A percentile compares a stretch with the other conserved stretches of the same genome.
These are phyloP conservation scores for Maccullochella peelii DNA, from an alignment of 2,113 vertebrate genomes.

Conservation along the genomic window DNA sequence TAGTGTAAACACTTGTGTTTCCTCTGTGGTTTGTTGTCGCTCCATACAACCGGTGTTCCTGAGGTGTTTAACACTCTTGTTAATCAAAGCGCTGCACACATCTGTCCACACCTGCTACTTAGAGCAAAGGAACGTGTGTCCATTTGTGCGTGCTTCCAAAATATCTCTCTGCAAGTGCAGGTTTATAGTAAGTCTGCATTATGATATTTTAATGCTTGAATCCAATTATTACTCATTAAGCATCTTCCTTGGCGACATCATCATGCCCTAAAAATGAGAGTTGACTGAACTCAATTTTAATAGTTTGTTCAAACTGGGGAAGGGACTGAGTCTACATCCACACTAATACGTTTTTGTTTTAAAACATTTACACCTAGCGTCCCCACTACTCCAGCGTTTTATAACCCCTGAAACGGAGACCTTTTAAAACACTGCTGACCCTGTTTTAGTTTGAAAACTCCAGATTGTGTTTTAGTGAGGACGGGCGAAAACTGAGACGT, in stretches of 20 bases:
- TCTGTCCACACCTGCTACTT: slow-evolving; percentile 56
- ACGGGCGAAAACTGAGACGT: too few species aligned
- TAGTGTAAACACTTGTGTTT: slow-evolving; percentile 33
- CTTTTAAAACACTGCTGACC: too few species aligned
- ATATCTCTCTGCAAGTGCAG: background rate
- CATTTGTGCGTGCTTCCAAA: background rate
- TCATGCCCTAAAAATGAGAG: background rate
- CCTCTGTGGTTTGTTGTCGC: slow-evolving; percentile 50
- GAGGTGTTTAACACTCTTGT: slow-evolving; percentile 47
- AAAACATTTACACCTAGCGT: too few species aligned
- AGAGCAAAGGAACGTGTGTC: slow-evolving; percentile 28
- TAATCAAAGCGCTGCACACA: slow-evolving; percentile 38
- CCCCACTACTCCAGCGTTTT: too few species aligned
- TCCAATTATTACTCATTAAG: background rate
- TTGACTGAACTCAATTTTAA: background rate
- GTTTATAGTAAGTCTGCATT: background rate
- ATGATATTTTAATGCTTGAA: background rate
- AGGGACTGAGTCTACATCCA: background rate
- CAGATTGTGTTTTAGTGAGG: too few species aligned
- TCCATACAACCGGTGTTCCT: slow-evolving; percentile 1
- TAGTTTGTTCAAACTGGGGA: background rate
- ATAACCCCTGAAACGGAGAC: too few species aligned
- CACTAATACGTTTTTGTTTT: too few species aligned
- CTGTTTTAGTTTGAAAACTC: too few species aligned
- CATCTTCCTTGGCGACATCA: background rate